A percentile compares a stretch with the other conserved stretches of the same genome.
Evolutionary conservation across 2,113 vertebrate genomes (phyloP).

Genomic region (Forbesichthys papilliferus): DNA sequence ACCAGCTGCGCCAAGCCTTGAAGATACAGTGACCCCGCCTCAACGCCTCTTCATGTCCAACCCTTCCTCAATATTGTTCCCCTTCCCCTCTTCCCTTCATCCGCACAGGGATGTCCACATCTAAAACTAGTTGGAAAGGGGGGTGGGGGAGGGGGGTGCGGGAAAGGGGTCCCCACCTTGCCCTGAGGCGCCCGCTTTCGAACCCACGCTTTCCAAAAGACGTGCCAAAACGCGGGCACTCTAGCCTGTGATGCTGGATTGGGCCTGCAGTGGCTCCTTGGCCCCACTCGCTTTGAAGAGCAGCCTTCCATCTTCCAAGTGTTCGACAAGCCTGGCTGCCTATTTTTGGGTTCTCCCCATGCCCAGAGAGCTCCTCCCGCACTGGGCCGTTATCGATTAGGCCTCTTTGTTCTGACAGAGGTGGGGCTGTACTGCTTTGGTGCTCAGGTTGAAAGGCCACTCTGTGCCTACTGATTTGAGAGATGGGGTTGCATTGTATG

Average conservation of each 20-base stretch:
- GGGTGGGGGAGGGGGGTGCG: conserved; percentile 62
- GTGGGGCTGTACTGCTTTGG: conserved; percentile 72
- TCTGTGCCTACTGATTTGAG: conserved; percentile 71
- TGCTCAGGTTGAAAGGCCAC: conserved; percentile 66
- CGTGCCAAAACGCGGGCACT: conserved; percentile 71
- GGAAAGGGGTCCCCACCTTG: conserved; percentile 65
- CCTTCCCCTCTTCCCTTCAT: conserved; percentile 55
- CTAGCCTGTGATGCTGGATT: conserved; percentile 62
- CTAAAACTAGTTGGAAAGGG: conserved; percentile 60
- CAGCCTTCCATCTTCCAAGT: conserved; percentile 69
- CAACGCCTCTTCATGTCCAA: conserved; percentile 72
- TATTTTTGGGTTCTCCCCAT: conserved; percentile 79
- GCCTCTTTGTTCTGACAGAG: conserved; percentile 73
- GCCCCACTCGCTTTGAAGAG: conserved; percentile 74
- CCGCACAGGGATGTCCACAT: conserved; percentile 75
- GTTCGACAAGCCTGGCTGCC: conserved; percentile 72
- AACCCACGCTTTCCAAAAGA: conserved; percentile 79
- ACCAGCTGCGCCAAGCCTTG: conserved; percentile 78
- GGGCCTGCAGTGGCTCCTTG: conserved; percentile 69
- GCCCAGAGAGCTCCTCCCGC: conserved; percentile 69
- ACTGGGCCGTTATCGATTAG: conserved; percentile 75
- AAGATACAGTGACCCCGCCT: conserved; percentile 76
- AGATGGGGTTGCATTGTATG: conserved; percentile 63
- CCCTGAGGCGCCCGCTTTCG: conserved; percentile 69
- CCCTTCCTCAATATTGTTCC: conserved; percentile 58